phyloP scores from a whole-genome alignment of 2,888 invertebrate species.

The Meteorus colon region DNA sequence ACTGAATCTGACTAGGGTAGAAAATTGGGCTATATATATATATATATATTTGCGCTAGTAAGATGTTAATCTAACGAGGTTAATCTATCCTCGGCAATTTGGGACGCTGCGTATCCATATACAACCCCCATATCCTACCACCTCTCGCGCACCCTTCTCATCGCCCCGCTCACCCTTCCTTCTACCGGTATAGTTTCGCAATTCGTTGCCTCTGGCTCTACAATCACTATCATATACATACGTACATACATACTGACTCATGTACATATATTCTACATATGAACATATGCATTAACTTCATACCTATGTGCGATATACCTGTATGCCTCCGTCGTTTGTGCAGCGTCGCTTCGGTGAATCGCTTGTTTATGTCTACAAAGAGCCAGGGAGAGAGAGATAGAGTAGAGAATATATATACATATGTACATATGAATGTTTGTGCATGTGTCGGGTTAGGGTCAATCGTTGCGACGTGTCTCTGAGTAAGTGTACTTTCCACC shows the following conservation, averaged over 20 bases:
- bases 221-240: slow-evolving; percentile 20
- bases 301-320: slow-evolving; percentile 5
- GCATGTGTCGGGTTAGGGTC: slow-evolving; percentile 31
- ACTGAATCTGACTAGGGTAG: slow-evolving; percentile 2
- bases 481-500: not conserved
- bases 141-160: not conserved
- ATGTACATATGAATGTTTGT: slow-evolving; percentile 12
- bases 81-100: slow-evolving; percentile 58
- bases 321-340: not conserved
- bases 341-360: not conserved
- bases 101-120: slow-evolving; percentile 49
- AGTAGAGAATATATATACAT: slow-evolving; percentile 10
- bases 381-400: not conserved
- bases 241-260: not conserved
- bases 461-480: slow-evolving; percentile 41
- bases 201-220: not conserved
- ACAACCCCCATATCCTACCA: slow-evolving; percentile 26
- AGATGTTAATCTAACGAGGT: slow-evolving; percentile 65
- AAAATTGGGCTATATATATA: not conserved
- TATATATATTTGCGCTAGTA: not conserved
- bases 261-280: slow-evolving; percentile 23
- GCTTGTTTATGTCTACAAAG: slow-evolving; percentile 5
- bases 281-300: slow-evolving; percentile 4
- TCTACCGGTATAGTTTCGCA: not conserved
- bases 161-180: not conserved